Percentiles rank a stretch among this genome's conserved stretches.
These are phyloP conservation scores for Hyaena hyaena DNA, from an alignment of 2,113 vertebrate genomes.

Conservation along the genomic window DNA sequence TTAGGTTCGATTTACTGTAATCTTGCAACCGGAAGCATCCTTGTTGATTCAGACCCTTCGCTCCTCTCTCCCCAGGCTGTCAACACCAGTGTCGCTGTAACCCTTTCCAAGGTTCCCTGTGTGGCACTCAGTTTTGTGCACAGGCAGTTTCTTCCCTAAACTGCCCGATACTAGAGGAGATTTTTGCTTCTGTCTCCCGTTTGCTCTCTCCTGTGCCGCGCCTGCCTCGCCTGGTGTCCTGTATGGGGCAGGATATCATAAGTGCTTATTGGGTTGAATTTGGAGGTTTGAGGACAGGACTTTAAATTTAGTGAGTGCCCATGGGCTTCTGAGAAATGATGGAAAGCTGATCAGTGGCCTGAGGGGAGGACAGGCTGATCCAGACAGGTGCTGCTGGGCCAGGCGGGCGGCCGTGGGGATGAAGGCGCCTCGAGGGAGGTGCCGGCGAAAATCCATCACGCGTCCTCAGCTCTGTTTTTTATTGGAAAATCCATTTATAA, in stretches of 20 bases:
- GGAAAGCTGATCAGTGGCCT: neutral
- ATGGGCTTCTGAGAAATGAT: conserved; percentile 43
- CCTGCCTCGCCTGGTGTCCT: neutral
- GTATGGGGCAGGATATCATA: neutral
- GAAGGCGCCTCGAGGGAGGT: neutral
- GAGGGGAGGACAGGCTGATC: neutral
- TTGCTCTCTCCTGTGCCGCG: accelerated
- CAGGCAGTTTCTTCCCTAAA: neutral
- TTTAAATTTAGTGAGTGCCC: conserved; percentile 60
- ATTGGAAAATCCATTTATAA: conserved; percentile 78
- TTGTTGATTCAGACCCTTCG: neutral
- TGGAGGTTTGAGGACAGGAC: conserved; percentile 50
- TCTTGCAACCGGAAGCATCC: neutral
- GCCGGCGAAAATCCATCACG: conserved; percentile 57
- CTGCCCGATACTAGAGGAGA: neutral
- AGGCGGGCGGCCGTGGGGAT: neutral
- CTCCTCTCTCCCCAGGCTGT: accelerated
- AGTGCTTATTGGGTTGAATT: neutral
- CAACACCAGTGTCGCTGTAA: accelerated
- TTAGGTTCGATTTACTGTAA: neutral
- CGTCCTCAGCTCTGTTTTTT: conserved; percentile 52
- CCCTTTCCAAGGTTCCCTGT: neutral
- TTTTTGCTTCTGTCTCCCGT: neutral
- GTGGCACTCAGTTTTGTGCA: neutral
- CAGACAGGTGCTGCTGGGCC: accelerated